Percentiles rank a stretch among this genome's conserved stretches.
phyloP scores from a whole-genome alignment of 92 coral and sea anemone species.

The Zoanthus sansibaricus region DNA sequence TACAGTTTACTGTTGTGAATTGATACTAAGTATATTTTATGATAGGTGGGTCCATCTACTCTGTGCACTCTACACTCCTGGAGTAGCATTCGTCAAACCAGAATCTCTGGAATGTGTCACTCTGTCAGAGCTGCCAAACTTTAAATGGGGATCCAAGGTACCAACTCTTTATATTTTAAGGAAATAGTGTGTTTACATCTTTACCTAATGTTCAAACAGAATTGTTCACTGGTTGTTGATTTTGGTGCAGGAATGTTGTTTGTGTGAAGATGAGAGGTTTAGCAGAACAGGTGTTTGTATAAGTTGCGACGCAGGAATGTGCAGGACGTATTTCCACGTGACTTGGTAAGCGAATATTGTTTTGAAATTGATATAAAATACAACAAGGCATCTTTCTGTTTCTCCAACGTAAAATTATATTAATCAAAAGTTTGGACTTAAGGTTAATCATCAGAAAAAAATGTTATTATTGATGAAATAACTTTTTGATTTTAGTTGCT shows the following conservation, averaged over 20 bases:
- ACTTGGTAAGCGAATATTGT: conserved; percentile 74
- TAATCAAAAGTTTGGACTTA: too few species aligned
- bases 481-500: too few species aligned
- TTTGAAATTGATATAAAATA: too few species aligned
- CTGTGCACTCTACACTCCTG: conserved; percentile 98
- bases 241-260: conserved; percentile 80
- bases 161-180: background rate
- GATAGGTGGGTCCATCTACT: conserved; percentile 96
- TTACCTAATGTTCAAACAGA: background rate
- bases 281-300: conserved; percentile 95
- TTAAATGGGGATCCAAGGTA: conserved; percentile 98
- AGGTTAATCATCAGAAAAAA: too few species aligned
- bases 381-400: too few species aligned
- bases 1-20: background rate
- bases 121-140: conserved; percentile 86
- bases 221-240: background rate
- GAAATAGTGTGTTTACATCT: background rate
- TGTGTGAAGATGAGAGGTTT: conserved; percentile 93
- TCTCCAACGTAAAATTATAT: too few species aligned
- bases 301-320: conserved; percentile 98
- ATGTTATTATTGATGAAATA: too few species aligned
- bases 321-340: conserved; percentile 95
- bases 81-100: conserved; percentile 95
- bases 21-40: background rate
- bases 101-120: conserved; percentile 93